Percentiles rank a stretch among this genome's conserved stretches.
These are phyloP conservation scores for Chloebia gouldiae DNA, from an alignment of 2,113 vertebrate genomes.

Conservation along the genomic window DNA sequence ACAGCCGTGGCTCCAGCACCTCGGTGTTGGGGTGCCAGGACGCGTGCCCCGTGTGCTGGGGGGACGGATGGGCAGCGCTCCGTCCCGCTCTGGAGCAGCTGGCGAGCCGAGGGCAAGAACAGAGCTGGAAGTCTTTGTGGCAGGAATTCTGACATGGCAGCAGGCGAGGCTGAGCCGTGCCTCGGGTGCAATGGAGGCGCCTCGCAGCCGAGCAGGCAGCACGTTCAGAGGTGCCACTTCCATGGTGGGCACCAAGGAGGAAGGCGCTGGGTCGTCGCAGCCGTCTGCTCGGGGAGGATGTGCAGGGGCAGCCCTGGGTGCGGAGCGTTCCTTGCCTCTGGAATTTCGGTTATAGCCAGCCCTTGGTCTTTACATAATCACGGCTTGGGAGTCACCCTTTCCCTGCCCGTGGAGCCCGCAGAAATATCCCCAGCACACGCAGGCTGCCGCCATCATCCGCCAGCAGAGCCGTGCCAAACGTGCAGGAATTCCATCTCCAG, in stretches of 20 bases:
- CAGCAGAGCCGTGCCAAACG: not conserved
- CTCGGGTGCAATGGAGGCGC: not conserved
- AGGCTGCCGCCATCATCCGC: conserved; percentile 27
- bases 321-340: not conserved
- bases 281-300: not conserved
- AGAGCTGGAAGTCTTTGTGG: not conserved
- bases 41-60: not conserved
- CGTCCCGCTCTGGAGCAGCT: not conserved
- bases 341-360: not conserved
- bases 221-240: not conserved
- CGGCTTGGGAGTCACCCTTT: not conserved
- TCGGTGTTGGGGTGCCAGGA: accelerated
- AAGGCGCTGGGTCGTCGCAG: not conserved
- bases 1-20: accelerated
- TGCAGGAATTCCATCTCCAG: conserved; percentile 16
- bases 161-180: not conserved
- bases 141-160: conserved; percentile 33
- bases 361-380: not conserved
- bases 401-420: not conserved
- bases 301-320: not conserved
- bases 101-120: not conserved
- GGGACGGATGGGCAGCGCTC: not conserved
- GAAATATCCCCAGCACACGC: not conserved
- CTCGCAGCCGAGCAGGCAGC: not conserved
- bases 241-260: not conserved